Evolutionary conservation across 2,888 invertebrate species (phyloP).

Genomic region (Agrilus mali): DNA sequence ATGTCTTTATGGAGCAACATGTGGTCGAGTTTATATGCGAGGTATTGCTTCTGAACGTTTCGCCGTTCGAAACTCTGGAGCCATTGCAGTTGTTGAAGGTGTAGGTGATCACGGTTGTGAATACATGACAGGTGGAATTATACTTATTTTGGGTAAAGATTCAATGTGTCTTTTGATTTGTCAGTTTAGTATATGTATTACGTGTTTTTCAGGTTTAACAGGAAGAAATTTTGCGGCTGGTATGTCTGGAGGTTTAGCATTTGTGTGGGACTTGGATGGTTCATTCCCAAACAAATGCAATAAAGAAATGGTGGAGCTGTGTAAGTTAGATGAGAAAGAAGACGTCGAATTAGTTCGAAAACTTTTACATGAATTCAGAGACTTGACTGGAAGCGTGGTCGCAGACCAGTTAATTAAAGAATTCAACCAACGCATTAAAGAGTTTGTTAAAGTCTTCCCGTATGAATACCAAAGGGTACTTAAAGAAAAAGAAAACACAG

Average conservation of each 20-base stretch:
- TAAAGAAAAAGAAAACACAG: constrained; percentile 40
- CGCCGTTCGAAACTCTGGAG: constrained; percentile 96
- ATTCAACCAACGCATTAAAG: constrained; percentile 67
- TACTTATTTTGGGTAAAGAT: constrained; percentile 56
- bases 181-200: neutral
- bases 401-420: constrained; percentile 61
- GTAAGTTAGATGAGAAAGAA: constrained; percentile 62
- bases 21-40: constrained; percentile 79
- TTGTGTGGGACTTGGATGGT: constrained; percentile 81
- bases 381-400: constrained; percentile 70
- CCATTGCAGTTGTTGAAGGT: constrained; percentile 89
- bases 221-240: constrained; percentile 99
- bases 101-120: constrained; percentile 99
- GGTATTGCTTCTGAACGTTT: constrained; percentile 96
- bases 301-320: constrained; percentile 85
- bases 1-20: constrained; percentile 93
- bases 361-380: constrained; percentile 71
- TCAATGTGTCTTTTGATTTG: neutral
- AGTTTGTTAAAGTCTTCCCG: constrained; percentile 92
- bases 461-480: constrained; percentile 91
- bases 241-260: constrained; percentile 92
- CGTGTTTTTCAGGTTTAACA: constrained; percentile 53
- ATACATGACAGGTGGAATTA: constrained; percentile 96
- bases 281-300: constrained; percentile 83
- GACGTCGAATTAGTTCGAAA: constrained; percentile 67